These are phyloP conservation scores for Gavialis gangeticus DNA, from an alignment of 2,113 vertebrate genomes.

Conservation along the genomic window DNA sequence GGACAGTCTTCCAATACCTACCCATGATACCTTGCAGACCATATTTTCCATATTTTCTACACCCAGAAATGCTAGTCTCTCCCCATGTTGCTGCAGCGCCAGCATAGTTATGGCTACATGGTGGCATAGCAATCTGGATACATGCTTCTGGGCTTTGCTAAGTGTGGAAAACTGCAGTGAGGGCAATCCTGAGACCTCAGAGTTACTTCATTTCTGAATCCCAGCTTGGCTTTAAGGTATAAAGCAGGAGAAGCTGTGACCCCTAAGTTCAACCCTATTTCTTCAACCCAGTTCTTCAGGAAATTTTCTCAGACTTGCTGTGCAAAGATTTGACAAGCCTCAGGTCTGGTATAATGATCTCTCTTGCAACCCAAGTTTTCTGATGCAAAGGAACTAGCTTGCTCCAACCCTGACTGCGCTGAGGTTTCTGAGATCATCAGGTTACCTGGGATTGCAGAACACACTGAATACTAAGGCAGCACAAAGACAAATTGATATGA, in stretches of 20 bases:
- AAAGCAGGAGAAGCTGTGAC: not conserved
- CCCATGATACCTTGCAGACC: not conserved
- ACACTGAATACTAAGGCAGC: not conserved
- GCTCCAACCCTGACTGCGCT: not conserved
- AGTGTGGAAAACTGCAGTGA: conserved; percentile 9
- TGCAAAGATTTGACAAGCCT: not conserved
- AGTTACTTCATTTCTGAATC: not conserved
- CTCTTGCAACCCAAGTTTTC: conserved; percentile 70
- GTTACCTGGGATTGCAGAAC: not conserved
- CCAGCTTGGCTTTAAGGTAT: not conserved
- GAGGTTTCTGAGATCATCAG: not conserved
- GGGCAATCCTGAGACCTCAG: not conserved
- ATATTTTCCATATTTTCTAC: not conserved
- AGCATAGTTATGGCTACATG: fast-evolving
- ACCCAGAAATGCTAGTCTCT: not conserved
- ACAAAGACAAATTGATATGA: not conserved
- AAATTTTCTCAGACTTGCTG: conserved; percentile 41
- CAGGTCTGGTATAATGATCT: conserved; percentile 46
- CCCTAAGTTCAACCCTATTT: not conserved
- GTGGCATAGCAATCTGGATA: not conserved
- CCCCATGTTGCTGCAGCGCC: fast-evolving
- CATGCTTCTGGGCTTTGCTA: not conserved
- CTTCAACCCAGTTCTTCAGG: conserved; percentile 31
- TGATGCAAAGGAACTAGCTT: conserved; percentile 34
- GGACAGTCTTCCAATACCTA: not conserved